Evolutionary conservation across 2,113 vertebrate genomes (phyloP).

Genomic region (Danionella cerebrum): DNA sequence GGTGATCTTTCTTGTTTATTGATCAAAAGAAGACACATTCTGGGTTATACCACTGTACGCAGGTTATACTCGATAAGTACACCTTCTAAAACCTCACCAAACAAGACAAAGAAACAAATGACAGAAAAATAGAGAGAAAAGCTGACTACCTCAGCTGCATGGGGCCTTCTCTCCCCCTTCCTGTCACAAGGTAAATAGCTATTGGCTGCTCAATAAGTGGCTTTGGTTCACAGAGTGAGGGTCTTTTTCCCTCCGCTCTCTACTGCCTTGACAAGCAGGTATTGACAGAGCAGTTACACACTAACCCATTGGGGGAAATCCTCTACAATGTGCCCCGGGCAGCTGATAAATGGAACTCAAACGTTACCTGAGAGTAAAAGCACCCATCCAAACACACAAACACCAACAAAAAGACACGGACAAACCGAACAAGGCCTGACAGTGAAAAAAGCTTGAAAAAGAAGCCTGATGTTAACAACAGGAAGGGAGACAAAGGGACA

Average conservation of each 20-base stretch:
- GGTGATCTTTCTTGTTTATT: constrained; percentile 2
- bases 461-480: not conserved
- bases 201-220: constrained; percentile 99
- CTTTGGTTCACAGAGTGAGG: constrained; percentile 77
- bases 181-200: constrained; percentile 95
- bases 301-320: constrained; percentile 81
- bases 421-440: not conserved
- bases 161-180: constrained; percentile 53
- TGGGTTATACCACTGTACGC: not conserved
- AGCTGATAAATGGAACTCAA: constrained; percentile 73
- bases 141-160: constrained; percentile 41
- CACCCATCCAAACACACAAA: constrained; percentile 25
- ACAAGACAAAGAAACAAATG: constrained; percentile 3
- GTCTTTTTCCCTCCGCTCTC: constrained; percentile 69
- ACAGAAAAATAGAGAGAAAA: constrained; percentile 19
- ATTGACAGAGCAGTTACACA: constrained; percentile 96
- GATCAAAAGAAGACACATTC: not conserved
- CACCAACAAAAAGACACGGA: constrained; percentile 1
- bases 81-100: not conserved
- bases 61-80: not conserved
- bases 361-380: constrained; percentile 66
- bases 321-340: constrained; percentile 71
- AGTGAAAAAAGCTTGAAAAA: not conserved
- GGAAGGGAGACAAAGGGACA: constrained; percentile 1
- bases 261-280: constrained; percentile 82